Evolutionary conservation across 2,797 vertebrate species (phyloP).

Genomic region (Sebastes reedi): DNA sequence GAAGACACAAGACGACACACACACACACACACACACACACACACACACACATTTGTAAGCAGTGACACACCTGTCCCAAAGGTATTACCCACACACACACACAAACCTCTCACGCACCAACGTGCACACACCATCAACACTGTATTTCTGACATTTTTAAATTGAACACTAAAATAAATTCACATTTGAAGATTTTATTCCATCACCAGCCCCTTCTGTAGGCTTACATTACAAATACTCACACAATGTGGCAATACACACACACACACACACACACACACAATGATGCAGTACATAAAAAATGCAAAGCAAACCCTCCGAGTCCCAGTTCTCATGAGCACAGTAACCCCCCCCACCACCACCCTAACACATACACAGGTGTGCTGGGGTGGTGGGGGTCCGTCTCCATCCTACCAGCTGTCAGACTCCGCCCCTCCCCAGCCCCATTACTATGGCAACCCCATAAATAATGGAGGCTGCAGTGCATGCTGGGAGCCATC

Average conservation of each 20-base stretch:
- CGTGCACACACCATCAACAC: no score
- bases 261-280: not conserved
- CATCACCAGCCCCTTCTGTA: not conserved
- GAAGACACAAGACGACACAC: not conserved
- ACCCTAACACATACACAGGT: conserved; percentile 40
- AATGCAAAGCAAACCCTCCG: conserved; percentile 11
- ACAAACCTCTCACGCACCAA: not conserved
- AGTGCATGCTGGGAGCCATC: conserved; percentile 62
- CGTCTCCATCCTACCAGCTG: conserved; percentile 64
- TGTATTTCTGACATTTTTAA: no score
- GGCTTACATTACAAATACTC: no score
- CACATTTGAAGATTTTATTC: no score
- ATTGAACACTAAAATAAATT: no score
- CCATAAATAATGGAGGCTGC: conserved; percentile 72
- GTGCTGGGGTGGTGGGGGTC: conserved; percentile 1
- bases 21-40: not conserved
- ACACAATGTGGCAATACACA: not conserved
- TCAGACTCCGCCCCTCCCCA: conserved; percentile 51
- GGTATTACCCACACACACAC: not conserved
- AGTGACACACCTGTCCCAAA: conserved; percentile 12
- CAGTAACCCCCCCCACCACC: not conserved
- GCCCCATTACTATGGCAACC: conserved; percentile 34
- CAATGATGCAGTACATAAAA: conserved; percentile 42
- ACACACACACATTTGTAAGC: conserved; percentile 7
- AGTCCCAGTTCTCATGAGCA: conserved; percentile 6